Evolutionary conservation across 2,113 vertebrate species (phyloP).

Genomic region (Ailuropoda melanoleuca): DNA sequence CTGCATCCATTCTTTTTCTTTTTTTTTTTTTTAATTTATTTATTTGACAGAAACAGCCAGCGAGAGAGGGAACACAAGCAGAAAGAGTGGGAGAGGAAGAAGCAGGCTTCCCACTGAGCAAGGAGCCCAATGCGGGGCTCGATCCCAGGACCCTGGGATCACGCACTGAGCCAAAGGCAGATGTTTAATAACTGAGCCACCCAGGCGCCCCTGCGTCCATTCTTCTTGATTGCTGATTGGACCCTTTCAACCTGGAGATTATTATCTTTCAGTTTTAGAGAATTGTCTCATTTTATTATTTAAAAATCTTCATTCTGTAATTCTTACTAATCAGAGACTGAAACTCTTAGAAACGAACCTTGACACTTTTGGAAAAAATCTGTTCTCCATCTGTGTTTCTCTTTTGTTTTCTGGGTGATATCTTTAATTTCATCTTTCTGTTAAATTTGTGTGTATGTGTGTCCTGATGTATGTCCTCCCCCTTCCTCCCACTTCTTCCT

Average conservation of each 20-base stretch:
- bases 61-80: too few species aligned
- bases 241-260: neutral
- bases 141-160: too few species aligned
- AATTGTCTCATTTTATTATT: neutral
- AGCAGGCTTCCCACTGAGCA: too few species aligned
- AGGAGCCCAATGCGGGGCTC: too few species aligned
- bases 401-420: neutral
- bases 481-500: neutral
- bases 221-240: neutral
- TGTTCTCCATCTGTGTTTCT: neutral
- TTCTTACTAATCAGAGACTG: neutral
- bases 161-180: too few species aligned
- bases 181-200: too few species aligned
- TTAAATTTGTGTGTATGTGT: neutral
- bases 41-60: too few species aligned
- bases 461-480: neutral
- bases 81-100: too few species aligned
- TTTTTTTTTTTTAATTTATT: too few species aligned
- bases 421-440: neutral
- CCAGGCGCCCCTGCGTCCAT: neutral
- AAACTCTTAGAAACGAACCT: neutral
- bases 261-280: neutral
- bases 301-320: neutral
- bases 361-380: neutral
- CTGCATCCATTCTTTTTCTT: neutral